These are phyloP conservation scores for Sebastes goodei DNA, from an alignment of 2,797 vertebrate species.

Conservation along the genomic window DNA sequence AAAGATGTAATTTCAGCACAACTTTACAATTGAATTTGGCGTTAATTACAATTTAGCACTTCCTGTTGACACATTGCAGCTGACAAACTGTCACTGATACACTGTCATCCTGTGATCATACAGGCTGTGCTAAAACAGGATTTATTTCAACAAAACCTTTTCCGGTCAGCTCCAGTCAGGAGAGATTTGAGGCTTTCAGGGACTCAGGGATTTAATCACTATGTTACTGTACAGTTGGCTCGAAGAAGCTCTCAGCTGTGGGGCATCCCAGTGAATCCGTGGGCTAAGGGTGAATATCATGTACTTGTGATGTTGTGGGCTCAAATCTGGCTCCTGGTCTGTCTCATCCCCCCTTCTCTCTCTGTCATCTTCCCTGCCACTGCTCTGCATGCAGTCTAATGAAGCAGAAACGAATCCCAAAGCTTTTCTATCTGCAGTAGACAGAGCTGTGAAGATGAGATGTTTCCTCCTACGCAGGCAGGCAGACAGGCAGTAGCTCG, in stretches of 20 bases:
- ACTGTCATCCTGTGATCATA: slow-evolving; percentile 27
- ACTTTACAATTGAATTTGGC: neutral
- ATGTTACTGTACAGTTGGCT: neutral
- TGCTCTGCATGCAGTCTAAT: slow-evolving; percentile 39
- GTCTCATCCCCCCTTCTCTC: neutral
- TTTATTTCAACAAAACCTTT: slow-evolving; percentile 1
- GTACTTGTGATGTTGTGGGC: slow-evolving; percentile 52
- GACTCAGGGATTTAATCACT: slow-evolving; percentile 21
- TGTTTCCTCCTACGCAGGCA: slow-evolving; percentile 72
- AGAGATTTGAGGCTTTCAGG: slow-evolving; percentile 10
- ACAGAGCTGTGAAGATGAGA: slow-evolving; percentile 66
- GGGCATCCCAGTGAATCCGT: slow-evolving; percentile 52
- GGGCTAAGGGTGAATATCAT: slow-evolving; percentile 44
- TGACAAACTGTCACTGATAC: slow-evolving; percentile 27
- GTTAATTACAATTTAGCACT: slow-evolving; percentile 16
- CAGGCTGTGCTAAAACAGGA: slow-evolving; percentile 16
- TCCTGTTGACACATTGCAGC: slow-evolving; percentile 21
- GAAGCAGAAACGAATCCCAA: slow-evolving; percentile 45
- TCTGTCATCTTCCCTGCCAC: slow-evolving; percentile 26
- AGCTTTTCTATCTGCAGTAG: slow-evolving; percentile 53
- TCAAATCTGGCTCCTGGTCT: slow-evolving; percentile 36
- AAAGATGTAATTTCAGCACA: neutral
- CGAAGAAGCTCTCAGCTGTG: slow-evolving; percentile 26
- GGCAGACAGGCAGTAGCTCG: slow-evolving; percentile 59
- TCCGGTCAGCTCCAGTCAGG: neutral